Percentiles rank a stretch among this genome's conserved stretches.
phyloP scores from a whole-genome alignment of 2,113 vertebrate species.

The Tricholaema leucomelas region DNA sequence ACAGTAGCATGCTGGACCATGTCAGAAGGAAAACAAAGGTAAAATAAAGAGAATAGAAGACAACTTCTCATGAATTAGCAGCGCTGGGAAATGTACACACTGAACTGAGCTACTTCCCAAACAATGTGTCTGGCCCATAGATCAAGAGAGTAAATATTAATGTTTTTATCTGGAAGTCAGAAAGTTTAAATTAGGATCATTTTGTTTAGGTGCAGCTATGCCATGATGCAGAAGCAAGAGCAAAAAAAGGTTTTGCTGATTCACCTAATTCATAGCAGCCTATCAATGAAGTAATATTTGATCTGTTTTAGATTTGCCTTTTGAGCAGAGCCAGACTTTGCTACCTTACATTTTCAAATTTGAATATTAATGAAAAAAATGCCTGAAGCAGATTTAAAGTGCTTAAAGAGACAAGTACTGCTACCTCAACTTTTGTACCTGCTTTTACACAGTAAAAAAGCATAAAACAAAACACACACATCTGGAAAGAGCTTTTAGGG shows the following conservation, averaged over 20 bases:
- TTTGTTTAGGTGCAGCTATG: neutral
- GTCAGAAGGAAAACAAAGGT: neutral
- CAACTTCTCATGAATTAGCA: neutral
- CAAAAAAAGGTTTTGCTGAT: neutral
- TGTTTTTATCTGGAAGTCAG: neutral
- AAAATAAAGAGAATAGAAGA: neutral
- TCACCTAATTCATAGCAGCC: rapidly evolving
- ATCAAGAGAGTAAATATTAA: neutral
- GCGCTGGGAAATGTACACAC: neutral
- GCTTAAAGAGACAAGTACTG: neutral
- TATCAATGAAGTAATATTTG: neutral
- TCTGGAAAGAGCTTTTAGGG: neutral
- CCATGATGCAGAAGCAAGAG: neutral
- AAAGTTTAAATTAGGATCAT: neutral
- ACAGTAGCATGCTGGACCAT: neutral
- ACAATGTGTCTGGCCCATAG: neutral
- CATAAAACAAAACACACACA: neutral
- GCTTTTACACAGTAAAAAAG: neutral
- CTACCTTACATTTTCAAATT: neutral
- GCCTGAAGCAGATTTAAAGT: neutral
- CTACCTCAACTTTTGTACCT: neutral
- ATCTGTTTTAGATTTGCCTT: neutral
- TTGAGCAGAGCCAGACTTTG: neutral
- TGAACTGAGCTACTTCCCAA: neutral
- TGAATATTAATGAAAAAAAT: neutral